Evolutionary conservation across 2,797 vertebrate genomes (phyloP), one percentile per base, ranked within the genome.

Genomic region (Scarus forsteni): DNA sequence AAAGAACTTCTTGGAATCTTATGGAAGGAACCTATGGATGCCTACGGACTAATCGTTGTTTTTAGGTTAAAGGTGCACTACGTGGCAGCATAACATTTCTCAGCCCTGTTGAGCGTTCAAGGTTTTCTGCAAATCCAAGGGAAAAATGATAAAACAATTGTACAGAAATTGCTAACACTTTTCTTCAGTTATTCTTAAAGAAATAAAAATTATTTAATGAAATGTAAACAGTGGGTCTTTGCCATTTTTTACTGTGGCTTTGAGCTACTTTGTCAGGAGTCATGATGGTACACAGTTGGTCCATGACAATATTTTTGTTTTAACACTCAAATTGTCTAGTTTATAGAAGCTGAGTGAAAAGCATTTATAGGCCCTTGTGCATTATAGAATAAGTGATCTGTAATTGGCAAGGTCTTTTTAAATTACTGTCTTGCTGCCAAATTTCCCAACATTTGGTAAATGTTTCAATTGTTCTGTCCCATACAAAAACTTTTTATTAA

Each of bases 171-270:
- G 92, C 92, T 93, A 92, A 94, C 93, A 92, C 83, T 92, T 94
- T 94, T 94, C 92, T 91, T 93, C 92, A 91, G 88, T 92, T 93
- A 93, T 94, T 94, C 93, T 94, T 93, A 95, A 94, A 93, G 89
- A 93, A 95, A 95, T 95, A 95, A 95, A 95, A 92, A 83, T 92
- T 95, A 95, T 95, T 95, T 95, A 95, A 95, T 93, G 90, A 95
- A 93, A 93, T 79, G 6, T 65, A 87, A 76, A 38, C 54, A 73
- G 46, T 52, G 46, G 75, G 60, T 60, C 46, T 61, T 83, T 83
- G 80, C 79, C 79, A n/a, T 87, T 89, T 40, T 53, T 64, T 45
- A 57, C 38, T 45, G 1, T 60, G 10, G 46, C 7, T 9, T 36
- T 34, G 7, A 10, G 7, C 38, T 10, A 39, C 38, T 7, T 39